Conservation (phyloP, 2,797 vertebrate genomes). For the Morus bassanus region DNA sequence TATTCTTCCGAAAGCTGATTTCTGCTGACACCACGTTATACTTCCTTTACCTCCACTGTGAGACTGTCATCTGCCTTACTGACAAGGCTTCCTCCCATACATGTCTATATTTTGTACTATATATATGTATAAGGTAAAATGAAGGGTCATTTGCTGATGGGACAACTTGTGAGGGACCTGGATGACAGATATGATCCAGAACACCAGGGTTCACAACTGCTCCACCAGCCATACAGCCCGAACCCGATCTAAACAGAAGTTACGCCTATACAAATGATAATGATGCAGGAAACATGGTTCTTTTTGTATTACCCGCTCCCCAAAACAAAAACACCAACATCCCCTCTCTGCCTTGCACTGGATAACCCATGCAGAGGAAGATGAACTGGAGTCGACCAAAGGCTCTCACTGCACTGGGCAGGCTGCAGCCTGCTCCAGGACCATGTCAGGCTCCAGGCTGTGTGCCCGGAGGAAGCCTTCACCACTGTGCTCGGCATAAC, state of each 20-base stretch:
- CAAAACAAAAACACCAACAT: not conserved
- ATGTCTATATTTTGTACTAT: not conserved
- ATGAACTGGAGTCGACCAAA: not conserved
- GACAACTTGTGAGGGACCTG: not conserved
- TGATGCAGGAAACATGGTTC: fast-evolving
- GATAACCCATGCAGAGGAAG: not conserved
- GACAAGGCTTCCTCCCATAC: not conserved
- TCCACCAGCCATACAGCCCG: not conserved
- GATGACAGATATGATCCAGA: not conserved
- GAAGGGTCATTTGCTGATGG: not conserved
- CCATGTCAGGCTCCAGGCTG: not conserved
- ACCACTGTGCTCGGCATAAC: not conserved
- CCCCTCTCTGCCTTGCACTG: not conserved
- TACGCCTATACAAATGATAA: not conserved
- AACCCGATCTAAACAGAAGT: not conserved
- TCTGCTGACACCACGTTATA: not conserved
- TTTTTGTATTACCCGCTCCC: not conserved
- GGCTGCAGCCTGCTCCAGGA: not conserved
- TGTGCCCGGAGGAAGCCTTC: not conserved
- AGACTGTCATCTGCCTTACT: not conserved
- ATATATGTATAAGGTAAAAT: not conserved
- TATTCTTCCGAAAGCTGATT: not conserved
- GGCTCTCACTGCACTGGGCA: not conserved
- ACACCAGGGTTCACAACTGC: not conserved
- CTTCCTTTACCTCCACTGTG: not conserved